phyloP scores from a whole-genome alignment of 2,113 vertebrate genomes.

The Megaleporinus macrocephalus region DNA sequence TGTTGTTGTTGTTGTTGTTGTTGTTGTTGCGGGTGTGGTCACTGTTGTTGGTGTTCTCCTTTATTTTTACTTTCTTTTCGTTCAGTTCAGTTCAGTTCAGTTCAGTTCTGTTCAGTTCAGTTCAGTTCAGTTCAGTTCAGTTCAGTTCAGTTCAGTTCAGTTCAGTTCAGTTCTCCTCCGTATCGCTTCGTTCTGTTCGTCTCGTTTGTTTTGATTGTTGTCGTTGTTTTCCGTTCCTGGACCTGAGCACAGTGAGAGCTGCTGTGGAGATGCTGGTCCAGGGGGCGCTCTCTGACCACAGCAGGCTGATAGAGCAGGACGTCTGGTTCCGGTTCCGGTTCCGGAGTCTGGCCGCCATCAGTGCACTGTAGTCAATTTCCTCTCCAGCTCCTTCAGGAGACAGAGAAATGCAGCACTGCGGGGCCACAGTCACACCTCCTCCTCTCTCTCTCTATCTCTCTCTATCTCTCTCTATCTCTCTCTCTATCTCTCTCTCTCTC shows the following conservation, averaged over 20 bases:
- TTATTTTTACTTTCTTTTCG: not conserved
- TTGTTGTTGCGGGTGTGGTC: not conserved
- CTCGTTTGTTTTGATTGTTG: constrained; percentile 3
- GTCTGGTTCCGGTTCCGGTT: constrained; percentile 24
- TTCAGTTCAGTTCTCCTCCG: no score
- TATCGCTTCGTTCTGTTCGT: no score
- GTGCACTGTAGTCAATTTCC: constrained; percentile 48
- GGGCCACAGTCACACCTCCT: constrained; percentile 27
- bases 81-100: no score
- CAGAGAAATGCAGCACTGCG: constrained; percentile 38
- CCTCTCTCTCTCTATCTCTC: not conserved
- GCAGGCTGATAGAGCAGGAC: not conserved
- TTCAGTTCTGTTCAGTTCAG: no score
- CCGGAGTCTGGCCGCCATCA: constrained; percentile 38
- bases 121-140: no score
- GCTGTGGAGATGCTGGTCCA: not conserved
- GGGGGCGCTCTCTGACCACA: not conserved
- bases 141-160: no score
- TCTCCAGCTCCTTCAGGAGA: constrained; percentile 27
- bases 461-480: not conserved
- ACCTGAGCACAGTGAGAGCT: constrained; percentile 36
- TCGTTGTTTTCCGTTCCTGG: constrained; percentile 10
- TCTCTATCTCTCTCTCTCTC: not conserved
- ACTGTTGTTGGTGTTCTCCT: constrained; percentile 33
- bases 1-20: constrained; percentile 19